Evolutionary conservation across 2,888 invertebrate genomes (phyloP), one percentile per base, ranked within the genome.

Genomic region (Serrognathus titanus): DNA sequence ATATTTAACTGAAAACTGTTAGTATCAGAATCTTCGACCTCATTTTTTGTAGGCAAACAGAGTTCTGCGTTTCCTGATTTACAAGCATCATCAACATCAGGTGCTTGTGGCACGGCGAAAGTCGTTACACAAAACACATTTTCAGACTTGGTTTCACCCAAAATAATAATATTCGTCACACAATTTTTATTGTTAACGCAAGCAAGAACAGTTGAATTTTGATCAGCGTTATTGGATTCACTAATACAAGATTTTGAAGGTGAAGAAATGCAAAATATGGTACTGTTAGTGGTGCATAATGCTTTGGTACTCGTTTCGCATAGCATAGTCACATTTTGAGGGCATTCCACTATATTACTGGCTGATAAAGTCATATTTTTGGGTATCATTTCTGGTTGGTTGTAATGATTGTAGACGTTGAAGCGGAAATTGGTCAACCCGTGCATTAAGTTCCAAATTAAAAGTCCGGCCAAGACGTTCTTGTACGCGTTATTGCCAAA

Each of bases 401-500:
- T 75, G 61, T 75, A 72, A 53, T 73, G 70, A 59, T 75, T 74
- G 56, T 75, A 71, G 2, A 75, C 73, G 12, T 68, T 66, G 63
- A 74, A 72, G 3, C 70, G 69, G 3, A 64, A 60, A 31, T 68
- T 64, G 38, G 69, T 66, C 10, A 71, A 62, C 2, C 69, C 71
- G 5, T 69, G 68, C 8, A 71, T 69, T 47, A 74, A 50, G 58
- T 71, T 66, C 69, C 72, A 75, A 37, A 74, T 66, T 10, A 74
- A 62, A 55, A 74, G 65, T 3, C 75, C 75, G 39, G 71, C 69
- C 38, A 74, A 54, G n/a, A 73, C 67, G 52, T 70, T 74, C 24
- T 70, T 63, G 36, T 73, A 66, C 2, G 73, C 71, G 51, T 71
- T 69, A 40, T 66, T 69, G 6, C 66, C 67, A 51, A 66, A 66